Evolutionary conservation across 2,113 vertebrate species (phyloP), one percentile per base, ranked within the genome.

Genomic region (Thunnus maccoyii): DNA sequence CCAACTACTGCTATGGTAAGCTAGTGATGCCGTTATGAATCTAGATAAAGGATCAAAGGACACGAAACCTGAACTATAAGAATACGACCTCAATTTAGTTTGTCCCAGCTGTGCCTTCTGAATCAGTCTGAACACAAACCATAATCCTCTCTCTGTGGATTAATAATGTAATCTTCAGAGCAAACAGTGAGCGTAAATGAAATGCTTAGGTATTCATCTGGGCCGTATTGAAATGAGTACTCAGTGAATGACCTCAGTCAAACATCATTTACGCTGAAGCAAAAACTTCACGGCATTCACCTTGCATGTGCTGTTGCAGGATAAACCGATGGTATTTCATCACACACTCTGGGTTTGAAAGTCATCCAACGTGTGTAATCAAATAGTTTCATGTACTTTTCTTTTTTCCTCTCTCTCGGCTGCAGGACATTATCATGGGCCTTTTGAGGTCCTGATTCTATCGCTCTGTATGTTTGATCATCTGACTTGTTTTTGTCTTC

Each of bases 81-180:
- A 76, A 75, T 83, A 72, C 84, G 83, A 91, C 90, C 88, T 91
- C 84, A 83, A 77, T 86, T 88, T 85, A 84, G 55, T 83, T 80
- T 84, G 72, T 79, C 85, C 85, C 66, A 80, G 84, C 74, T 86
- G 86, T 75, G 74, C 73, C 76, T 69, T 76, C 83, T 20, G 54
- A 73, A 71, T 80, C 75, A 44, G 76, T 54, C 27, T 25, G 36
- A 83, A 74, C 80, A 70, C 76, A 87, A 85, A 67, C 77, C 55
- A 16, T 92, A 92, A 90, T 91, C 90, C 89, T 68, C 65, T 82
- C 73, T 87, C 58, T 22, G 27, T 92, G 88, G 89, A 92, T 88
- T 91, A 90, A 85, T 87, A 85, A 84, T 83, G 82, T 87, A 87
- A 94, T 91, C 89, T 87, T 89, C 74, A 54, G 56, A 52, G 80